phyloP scores from a whole-genome alignment of 1,140 invertebrate species.

The Hycleus cichorii region DNA sequence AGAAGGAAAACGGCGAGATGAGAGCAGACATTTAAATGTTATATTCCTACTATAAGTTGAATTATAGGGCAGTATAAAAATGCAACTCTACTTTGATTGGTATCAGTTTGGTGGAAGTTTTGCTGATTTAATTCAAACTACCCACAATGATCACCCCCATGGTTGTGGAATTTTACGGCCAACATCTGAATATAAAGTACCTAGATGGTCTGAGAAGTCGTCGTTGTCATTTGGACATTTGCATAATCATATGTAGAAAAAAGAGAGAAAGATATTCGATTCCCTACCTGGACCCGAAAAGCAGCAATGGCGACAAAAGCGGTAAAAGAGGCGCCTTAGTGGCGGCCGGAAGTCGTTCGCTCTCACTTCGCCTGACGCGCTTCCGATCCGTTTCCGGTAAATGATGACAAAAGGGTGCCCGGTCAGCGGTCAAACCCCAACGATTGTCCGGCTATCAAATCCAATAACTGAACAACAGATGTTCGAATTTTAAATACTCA shows the following conservation, averaged over 20 bases:
- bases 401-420: constrained; percentile 11
- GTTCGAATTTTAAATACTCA: too few species aligned
- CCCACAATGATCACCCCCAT: not conserved
- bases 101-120: constrained; percentile 21
- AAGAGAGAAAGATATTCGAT: too few species aligned
- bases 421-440: constrained; percentile 21
- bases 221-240: constrained; percentile 8
- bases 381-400: constrained; percentile 10
- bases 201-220: not conserved
- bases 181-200: constrained; percentile 21
- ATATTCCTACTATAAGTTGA: constrained; percentile 16
- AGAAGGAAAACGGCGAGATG: not conserved
- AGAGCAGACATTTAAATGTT: constrained; percentile 15
- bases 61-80: constrained; percentile 24
- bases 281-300: constrained; percentile 9
- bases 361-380: constrained; percentile 16
- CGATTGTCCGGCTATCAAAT: too few species aligned
- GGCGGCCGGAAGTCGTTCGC: constrained; percentile 13
- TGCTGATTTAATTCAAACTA: constrained; percentile 22
- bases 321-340: constrained; percentile 2
- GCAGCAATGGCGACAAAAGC: not conserved
- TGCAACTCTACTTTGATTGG: constrained; percentile 30
- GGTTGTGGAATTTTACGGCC: constrained; percentile 12
- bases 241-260: constrained; percentile 25
- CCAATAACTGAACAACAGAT: too few species aligned